phyloP scores from a whole-genome alignment of 2,797 vertebrate genomes.

The Halcyon chelicuti region DNA sequence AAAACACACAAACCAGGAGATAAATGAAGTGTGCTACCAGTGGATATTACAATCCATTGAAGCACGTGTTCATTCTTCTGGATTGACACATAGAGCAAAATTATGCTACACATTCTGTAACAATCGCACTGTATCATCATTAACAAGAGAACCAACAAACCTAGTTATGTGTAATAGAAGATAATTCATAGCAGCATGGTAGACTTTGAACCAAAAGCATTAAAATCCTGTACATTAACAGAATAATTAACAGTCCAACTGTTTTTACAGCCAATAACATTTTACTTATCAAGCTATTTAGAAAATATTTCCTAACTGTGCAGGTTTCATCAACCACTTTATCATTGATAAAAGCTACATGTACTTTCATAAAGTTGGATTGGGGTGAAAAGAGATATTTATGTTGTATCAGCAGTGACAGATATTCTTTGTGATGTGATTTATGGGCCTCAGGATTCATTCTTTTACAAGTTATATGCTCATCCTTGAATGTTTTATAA shows the following conservation, averaged over 20 bases:
- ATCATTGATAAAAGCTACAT: constrained; percentile 32
- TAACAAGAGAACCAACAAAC: neutral
- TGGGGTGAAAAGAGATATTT: constrained; percentile 31
- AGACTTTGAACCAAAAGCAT: constrained; percentile 1
- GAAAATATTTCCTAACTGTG: constrained; percentile 15
- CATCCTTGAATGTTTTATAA: constrained; percentile 36
- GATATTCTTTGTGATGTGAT: constrained; percentile 67
- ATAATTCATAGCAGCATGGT: neutral
- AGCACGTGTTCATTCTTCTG: constrained; percentile 21
- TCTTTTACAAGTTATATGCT: constrained; percentile 16
- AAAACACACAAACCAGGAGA: neutral
- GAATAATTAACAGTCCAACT: constrained; percentile 50
- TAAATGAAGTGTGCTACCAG: neutral
- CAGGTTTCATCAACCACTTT: constrained; percentile 37
- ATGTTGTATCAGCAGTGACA: constrained; percentile 36
- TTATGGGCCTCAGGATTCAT: constrained; percentile 34
- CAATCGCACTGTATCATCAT: neutral
- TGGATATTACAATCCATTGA: neutral
- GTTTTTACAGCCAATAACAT: constrained; percentile 52
- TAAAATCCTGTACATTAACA: constrained; percentile 32
- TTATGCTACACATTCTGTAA: neutral
- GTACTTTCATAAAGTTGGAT: constrained; percentile 17
- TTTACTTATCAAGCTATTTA: constrained; percentile 34
- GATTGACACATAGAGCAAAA: neutral
- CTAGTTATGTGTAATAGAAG: neutral